Conservation (phyloP, 2,797 vertebrate species). For the Coluber constrictor region DNA sequence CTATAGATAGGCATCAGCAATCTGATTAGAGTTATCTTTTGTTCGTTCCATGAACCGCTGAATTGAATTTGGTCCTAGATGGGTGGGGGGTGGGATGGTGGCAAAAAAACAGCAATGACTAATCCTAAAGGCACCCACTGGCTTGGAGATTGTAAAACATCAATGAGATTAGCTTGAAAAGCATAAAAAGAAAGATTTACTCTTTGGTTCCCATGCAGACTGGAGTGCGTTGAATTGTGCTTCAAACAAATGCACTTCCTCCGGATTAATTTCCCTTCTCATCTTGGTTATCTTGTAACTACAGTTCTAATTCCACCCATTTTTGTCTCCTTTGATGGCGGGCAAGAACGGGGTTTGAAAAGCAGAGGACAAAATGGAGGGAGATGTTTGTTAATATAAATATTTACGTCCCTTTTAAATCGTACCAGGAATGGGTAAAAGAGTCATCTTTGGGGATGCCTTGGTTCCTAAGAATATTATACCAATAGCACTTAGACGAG, state of each 20-base stretch:
- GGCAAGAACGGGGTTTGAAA: neutral
- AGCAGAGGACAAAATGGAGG: neutral
- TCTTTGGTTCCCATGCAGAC: neutral
- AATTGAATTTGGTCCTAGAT: conserved; percentile 9
- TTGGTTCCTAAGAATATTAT: neutral
- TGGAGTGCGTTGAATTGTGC: neutral
- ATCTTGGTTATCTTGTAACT: neutral
- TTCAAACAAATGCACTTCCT: neutral
- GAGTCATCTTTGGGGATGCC: neutral
- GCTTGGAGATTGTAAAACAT: conserved; percentile 21
- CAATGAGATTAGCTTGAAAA: conserved; percentile 44
- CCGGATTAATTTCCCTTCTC: neutral
- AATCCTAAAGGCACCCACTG: neutral
- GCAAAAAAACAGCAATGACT: conserved; percentile 6
- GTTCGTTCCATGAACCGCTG: neutral
- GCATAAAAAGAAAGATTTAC: conserved; percentile 1
- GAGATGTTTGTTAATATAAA: neutral
- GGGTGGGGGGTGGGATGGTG: neutral
- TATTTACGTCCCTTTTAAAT: neutral
- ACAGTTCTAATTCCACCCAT: neutral
- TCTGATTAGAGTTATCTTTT: conserved; percentile 5
- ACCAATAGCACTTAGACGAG: neutral
- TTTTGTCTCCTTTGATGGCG: rapidly evolving
- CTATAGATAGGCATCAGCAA: neutral
- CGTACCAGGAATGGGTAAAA: neutral